Evolutionary conservation across 2,797 vertebrate species (phyloP), one percentile per base, ranked within the genome.

Genomic region (Bradypodion ventrale): DNA sequence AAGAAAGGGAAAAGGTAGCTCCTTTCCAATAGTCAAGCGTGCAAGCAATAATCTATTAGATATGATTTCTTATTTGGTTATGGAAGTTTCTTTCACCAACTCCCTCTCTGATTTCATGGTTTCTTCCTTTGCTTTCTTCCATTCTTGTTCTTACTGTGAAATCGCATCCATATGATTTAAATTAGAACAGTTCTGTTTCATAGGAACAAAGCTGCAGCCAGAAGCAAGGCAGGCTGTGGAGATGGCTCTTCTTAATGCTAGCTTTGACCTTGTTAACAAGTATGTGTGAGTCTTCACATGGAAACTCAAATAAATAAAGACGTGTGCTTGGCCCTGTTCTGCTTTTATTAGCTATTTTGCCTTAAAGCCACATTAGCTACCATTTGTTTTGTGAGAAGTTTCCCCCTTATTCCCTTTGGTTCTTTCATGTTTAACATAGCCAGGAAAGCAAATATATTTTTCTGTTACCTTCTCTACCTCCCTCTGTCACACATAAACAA

Each of bases 231-330:
- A 44, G 62, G 42, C 59, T 49, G 12, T 60, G 29, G 78, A 63
- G 52, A 63, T 70, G 42, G 63, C 56, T 83, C 66, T 90, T 89
- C 87, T 89, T 88, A 88, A 85, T 85, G 69, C 86, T 82, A 78
- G 91, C 75, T 89, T 78, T 89, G 81, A 92, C 82, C 82, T 88
- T 78, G 63, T 85, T 94, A 93, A 94, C 85, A 90, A 87, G 83
- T 92, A 96, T 88, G 92, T 93, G 87, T 79, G 85, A 85, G 44
- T 76, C 87, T 88, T 93, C 89, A 89, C 89, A 82, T 85, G 60
- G 49, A 80, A 90, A 86, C 40, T 60, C 87, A 80, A 90, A 88
- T 73, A 87, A 81, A 75, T 23, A 92, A 91, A 89, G 86, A 91
- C 74, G 66, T 42, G 86, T 59, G 27, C 35, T 85, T 63, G 88